Base-by-base conservation (phyloP, 2,797 vertebrate species). In the Ammospiza maritima region DNA sequence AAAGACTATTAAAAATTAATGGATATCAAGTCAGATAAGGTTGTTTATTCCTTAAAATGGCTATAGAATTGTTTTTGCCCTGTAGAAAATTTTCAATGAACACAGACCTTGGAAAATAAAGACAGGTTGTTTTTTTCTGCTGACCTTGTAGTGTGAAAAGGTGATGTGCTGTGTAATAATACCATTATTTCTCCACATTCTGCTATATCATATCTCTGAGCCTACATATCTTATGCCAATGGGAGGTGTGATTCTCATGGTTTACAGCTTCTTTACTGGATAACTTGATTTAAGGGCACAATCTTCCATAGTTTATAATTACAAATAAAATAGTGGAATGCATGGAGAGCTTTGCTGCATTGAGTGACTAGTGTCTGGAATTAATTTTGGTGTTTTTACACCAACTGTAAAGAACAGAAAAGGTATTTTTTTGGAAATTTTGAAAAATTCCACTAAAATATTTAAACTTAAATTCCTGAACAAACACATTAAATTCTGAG, bases 121-220 rank as follows among this genome's bases (percentile, higher is more conserved):
- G 17, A 40, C 15, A 77, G 13, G 2, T 1, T 72, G 3, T 2
- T 85, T 81, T 81, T 85, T 78, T 9, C 18, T 9, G 42, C 4
- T 70, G 42, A 47, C 9, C 9, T 29, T 0, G 0, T 54, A 50
- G 44, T 23, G n/a, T 2, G 23, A 74, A 38, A 71, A 83, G 5
- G 13, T 53, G 32, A 47, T 57, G 58, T 91, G 10, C 18, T 82
- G 11, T 76, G 26, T 48, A 26, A 30, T 50, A 54, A 53, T 26
- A 27, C 1, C 7, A 29, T 42, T 75, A 74, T 36, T 82, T 85
- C 40, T 66, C 25, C 22, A 64, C 11, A 20, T 3, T 50, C 5
- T 30, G 8, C 29, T 85, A 7, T 57, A 40, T 57, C 25, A 47
- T 10, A 38, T 44, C 21, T 80, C n/a, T 58, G 17, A 84, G 10